A percentile compares a stretch with the other conserved stretches of the same genome.
Conservation (phyloP, 2,888 invertebrate species). For the Deilephila elpenor region DNA sequence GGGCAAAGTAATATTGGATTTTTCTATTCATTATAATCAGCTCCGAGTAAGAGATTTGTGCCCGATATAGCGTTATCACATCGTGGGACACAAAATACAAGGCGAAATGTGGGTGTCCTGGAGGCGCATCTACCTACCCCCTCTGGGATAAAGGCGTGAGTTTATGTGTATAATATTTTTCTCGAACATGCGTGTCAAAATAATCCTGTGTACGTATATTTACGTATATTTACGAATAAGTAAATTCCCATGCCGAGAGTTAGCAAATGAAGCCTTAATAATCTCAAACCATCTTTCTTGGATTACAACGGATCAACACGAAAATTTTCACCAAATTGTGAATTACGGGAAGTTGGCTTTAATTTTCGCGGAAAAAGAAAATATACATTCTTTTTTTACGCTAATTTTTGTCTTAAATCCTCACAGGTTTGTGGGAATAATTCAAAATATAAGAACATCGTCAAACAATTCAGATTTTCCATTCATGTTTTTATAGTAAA, state of each 20-base stretch:
- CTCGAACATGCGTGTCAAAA: background rate
- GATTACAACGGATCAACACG: constrained; percentile 49
- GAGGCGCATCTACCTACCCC: too few relatives aligned
- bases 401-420: background rate
- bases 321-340: constrained; percentile 10
- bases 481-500: too few relatives aligned
- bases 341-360: constrained; percentile 15
- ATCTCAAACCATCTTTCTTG: constrained; percentile 57
- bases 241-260: constrained; percentile 57
- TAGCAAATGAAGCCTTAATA: constrained; percentile 62
- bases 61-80: too few relatives aligned
- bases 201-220: background rate
- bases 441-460: background rate
- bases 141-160: too few relatives aligned
- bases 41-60: too few relatives aligned
- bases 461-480: background rate
- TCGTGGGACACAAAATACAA: too few relatives aligned
- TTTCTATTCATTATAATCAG: too few relatives aligned
- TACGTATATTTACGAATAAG: constrained; percentile 6
- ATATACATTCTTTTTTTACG: constrained; percentile 18
- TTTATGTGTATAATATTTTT: background rate
- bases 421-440: background rate
- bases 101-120: too few relatives aligned
- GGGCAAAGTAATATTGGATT: too few relatives aligned
- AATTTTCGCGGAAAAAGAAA: constrained; percentile 28